phyloP scores from a whole-genome alignment of 2,113 vertebrate genomes.

The Chaetops frenatus region DNA sequence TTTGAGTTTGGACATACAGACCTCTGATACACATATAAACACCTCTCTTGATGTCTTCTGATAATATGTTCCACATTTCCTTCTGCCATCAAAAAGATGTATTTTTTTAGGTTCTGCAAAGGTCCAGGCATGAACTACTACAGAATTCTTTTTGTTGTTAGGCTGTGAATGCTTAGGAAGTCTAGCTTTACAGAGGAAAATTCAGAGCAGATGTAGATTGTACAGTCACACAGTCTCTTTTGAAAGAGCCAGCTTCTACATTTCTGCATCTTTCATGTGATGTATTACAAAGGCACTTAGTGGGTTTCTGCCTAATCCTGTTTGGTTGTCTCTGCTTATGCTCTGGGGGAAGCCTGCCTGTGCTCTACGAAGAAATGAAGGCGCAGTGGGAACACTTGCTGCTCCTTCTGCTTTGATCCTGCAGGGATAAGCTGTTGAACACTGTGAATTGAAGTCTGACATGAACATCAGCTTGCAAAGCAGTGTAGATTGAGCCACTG shows the following conservation, averaged over 20 bases:
- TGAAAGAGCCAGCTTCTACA: not conserved
- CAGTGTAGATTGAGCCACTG: fast-evolving
- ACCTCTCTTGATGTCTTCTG: not conserved
- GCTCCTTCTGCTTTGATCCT: not conserved
- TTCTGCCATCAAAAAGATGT: not conserved
- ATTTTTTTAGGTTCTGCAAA: not conserved
- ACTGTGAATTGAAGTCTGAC: not conserved
- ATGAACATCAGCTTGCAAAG: not conserved
- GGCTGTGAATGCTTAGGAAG: not conserved
- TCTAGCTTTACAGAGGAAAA: not conserved
- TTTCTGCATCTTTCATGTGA: not conserved
- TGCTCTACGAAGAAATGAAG: not conserved
- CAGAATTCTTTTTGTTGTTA: not conserved
- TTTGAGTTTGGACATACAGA: not conserved
- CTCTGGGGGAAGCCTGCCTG: not conserved
- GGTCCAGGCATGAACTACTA: not conserved
- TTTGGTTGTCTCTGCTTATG: not conserved
- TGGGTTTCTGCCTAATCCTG: not conserved
- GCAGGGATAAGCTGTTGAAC: not conserved
- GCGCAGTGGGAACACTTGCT: not conserved
- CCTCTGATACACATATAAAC: not conserved
- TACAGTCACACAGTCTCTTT: not conserved
- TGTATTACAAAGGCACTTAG: fast-evolving
- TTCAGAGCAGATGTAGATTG: not conserved
- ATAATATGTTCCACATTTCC: not conserved